Evolutionary conservation across 2,113 vertebrate species (phyloP).

Genomic region (Dryoscopus gambensis): DNA sequence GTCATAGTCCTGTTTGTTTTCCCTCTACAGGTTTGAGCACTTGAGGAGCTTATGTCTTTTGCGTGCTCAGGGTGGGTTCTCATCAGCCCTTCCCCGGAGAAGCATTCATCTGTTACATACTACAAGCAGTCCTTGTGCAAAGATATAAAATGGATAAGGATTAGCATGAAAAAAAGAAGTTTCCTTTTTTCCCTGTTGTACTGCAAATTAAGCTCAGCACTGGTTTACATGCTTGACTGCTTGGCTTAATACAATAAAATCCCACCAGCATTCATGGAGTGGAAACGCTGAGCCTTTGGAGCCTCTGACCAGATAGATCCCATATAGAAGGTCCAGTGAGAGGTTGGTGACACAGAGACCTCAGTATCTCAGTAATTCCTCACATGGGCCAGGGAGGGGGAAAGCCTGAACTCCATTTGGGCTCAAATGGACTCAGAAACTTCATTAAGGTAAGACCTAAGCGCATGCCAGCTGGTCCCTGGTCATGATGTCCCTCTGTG

Average conservation of each 20-base stretch:
- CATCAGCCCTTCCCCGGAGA: not conserved
- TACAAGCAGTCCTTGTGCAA: not conserved
- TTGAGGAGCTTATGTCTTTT: not conserved
- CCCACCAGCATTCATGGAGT: not conserved
- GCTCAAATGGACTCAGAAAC: not conserved
- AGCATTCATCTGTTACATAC: not conserved
- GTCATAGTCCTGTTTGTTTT: not conserved
- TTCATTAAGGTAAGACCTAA: not conserved
- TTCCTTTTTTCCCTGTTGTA: not conserved
- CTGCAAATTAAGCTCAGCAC: not conserved
- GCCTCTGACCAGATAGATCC: not conserved
- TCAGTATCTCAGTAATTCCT: not conserved
- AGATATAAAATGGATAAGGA: slow-evolving; percentile 19
- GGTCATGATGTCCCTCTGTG: not conserved
- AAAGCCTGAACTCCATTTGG: not conserved
- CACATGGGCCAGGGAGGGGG: fast-evolving
- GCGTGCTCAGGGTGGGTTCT: not conserved
- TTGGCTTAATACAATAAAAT: not conserved
- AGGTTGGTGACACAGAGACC: not conserved
- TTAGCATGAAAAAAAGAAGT: not conserved
- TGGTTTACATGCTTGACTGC: not conserved
- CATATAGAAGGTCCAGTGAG: not conserved
- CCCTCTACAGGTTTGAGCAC: not conserved
- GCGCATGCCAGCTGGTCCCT: not conserved
- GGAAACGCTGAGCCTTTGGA: not conserved